These are phyloP conservation scores for Artemia sinica DNA, from an alignment of 2,888 invertebrate species.

Conservation along the genomic window DNA sequence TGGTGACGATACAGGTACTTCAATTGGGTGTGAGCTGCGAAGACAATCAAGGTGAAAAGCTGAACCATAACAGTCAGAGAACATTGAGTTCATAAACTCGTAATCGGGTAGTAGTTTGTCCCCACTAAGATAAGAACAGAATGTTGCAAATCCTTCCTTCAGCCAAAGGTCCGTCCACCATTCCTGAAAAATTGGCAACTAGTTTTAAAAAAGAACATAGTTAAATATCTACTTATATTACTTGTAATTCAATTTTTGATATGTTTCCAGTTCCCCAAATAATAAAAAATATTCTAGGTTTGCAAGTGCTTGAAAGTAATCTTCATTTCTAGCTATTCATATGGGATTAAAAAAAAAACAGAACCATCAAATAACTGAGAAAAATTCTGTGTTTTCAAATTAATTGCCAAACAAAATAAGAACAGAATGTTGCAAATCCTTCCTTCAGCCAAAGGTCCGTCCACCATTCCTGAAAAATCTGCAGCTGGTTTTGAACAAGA, in stretches of 20 bases:
- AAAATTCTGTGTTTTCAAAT: too few relatives aligned
- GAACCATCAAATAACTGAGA: too few relatives aligned
- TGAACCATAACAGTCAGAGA: conserved; percentile 64
- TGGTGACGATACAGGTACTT: conserved; percentile 84
- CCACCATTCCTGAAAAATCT: conserved; percentile 60
- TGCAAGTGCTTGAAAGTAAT: too few relatives aligned
- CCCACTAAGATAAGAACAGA: conserved; percentile 85
- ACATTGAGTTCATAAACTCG: conserved; percentile 92
- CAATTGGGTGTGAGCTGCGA: conserved; percentile 86
- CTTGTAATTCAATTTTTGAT: too few relatives aligned
- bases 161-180: conserved; percentile 96
- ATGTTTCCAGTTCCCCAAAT: too few relatives aligned
- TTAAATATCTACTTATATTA: too few relatives aligned
- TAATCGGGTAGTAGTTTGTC: conserved; percentile 82
- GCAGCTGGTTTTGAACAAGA: not conserved
- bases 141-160: conserved; percentile 89
- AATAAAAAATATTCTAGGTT: too few relatives aligned
- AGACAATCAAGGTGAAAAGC: conserved; percentile 72
- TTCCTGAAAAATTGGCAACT: conserved; percentile 37
- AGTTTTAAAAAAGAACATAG: not conserved
- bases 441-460: conserved; percentile 91
- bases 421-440: conserved; percentile 88
- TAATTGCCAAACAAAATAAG: conserved; percentile 39
- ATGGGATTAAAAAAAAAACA: too few relatives aligned
- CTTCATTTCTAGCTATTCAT: too few relatives aligned